A percentile compares a stretch with the other conserved stretches of the same genome.
phyloP scores from a whole-genome alignment of 2,888 invertebrate genomes.

The Agonopterix arenella region DNA sequence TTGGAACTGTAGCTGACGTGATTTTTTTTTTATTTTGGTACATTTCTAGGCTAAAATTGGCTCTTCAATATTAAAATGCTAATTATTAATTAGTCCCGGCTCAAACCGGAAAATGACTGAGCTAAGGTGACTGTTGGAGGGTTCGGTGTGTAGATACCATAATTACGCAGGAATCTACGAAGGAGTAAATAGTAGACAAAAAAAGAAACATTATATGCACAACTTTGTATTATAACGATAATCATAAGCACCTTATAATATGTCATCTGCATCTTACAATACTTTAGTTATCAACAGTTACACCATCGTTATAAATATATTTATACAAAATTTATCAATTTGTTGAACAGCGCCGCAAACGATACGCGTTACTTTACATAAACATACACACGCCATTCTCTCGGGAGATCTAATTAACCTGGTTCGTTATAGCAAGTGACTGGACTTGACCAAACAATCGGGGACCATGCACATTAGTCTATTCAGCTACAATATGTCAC shows the following conservation, averaged over 20 bases:
- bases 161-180: too few relatives aligned
- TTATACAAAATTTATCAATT: conserved; percentile 71
- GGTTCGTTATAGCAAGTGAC: neutral
- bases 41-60: too few relatives aligned
- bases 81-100: too few relatives aligned
- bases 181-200: conserved; percentile 21
- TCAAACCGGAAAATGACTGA: too few relatives aligned
- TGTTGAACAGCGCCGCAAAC: conserved; percentile 58
- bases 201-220: conserved; percentile 49
- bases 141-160: too few relatives aligned
- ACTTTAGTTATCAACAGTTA: conserved; percentile 69
- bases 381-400: neutral
- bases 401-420: neutral
- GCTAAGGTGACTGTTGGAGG: too few relatives aligned
- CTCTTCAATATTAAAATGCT: too few relatives aligned
- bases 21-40: too few relatives aligned
- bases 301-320: conserved; percentile 64
- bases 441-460: neutral
- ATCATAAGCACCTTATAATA: conserved; percentile 76
- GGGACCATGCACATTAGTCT: neutral
- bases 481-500: too few relatives aligned
- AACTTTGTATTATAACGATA: conserved; percentile 77
- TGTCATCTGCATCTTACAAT: conserved; percentile 54
- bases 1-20: too few relatives aligned
- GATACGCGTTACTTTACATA: neutral